Evolutionary conservation across 1,140 invertebrate genomes (phyloP), one percentile per base, ranked within the genome.

Genomic region (Microplitis demolitor): DNA sequence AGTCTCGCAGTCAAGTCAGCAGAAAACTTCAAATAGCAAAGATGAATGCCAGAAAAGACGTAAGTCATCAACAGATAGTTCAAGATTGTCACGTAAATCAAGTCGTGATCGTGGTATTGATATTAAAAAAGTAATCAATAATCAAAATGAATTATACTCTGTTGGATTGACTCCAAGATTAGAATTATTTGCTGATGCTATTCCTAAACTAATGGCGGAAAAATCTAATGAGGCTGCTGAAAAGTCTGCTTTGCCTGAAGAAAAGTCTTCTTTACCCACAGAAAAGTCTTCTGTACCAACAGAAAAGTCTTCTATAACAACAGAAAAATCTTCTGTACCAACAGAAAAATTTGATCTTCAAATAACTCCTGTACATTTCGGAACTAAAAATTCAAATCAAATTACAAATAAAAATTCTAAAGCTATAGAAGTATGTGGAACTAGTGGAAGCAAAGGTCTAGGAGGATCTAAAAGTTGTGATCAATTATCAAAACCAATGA

Each of bases 131-230:
- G 70, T 78, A 4, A 51, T 78, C 0, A 80, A 82, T 75, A 74
- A 78, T 3, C 82, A 84, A 35, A 77, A 73, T 56, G 86, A 87
- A 64, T 66, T 87, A 13, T 87, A 85, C 39, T 80, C 80, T 0
- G 80, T 87, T 33, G 84, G 80, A 24, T 76, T 87, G 0, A 87
- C 86, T 0, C 86, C 86, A 1, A 76, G 86, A 71, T 74, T 87
- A 34, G 85, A 85, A 69, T 60, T 87, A 9, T 87, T 87, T 70
- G 86, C 84, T 2, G 84, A 87, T 69, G 79, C 79, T 1, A 87
- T 87, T 71, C 85, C 85, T 0, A 87, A 87, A 74, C 66, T 87
- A 0, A 79, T 86, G 1, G 85, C 84, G 9, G 84, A 87, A 71
- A 87, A 80, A 53, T 76, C 81, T 0, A 78, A 58, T 31, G 83